Conservation (phyloP, 2,113 vertebrate species). For the Amphiprion ocellaris region DNA sequence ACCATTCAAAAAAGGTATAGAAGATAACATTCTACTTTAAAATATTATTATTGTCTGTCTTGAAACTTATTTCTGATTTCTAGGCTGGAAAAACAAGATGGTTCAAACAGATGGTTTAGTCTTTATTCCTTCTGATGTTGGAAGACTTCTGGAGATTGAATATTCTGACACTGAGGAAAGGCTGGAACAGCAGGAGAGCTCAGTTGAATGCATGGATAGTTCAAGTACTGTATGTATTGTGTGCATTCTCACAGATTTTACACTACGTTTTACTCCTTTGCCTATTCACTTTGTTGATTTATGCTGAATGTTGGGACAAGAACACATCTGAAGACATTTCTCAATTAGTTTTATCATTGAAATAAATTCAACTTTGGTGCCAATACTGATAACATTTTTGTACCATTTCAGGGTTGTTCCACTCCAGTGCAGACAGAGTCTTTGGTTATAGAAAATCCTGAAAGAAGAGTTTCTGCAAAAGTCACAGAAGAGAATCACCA, state of each 20-base stretch:
- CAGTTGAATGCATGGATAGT: slow-evolving; percentile 2
- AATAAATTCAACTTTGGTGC: too few relatives aligned
- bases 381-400: too few relatives aligned
- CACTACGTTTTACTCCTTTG: not conserved
- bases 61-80: slow-evolving; percentile 16
- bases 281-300: too few relatives aligned
- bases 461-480: not conserved
- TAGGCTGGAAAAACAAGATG: slow-evolving; percentile 61
- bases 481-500: slow-evolving; percentile 69
- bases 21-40: not conserved
- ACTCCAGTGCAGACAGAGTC: not conserved
- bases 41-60: not conserved
- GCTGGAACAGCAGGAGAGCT: slow-evolving; percentile 12
- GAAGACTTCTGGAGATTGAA: not conserved
- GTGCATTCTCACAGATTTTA: not conserved
- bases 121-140: not conserved
- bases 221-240: not conserved
- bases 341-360: too few relatives aligned
- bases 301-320: too few relatives aligned
- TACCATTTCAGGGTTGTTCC: slow-evolving; percentile 21
- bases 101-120: slow-evolving; percentile 59
- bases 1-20: slow-evolving; percentile 43
- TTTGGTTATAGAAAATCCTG: not conserved
- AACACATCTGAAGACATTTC: too few relatives aligned
- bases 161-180: slow-evolving; percentile 9